Base-by-base conservation (phyloP, 2,797 vertebrate genomes). In the Sternotherus odoratus region DNA sequence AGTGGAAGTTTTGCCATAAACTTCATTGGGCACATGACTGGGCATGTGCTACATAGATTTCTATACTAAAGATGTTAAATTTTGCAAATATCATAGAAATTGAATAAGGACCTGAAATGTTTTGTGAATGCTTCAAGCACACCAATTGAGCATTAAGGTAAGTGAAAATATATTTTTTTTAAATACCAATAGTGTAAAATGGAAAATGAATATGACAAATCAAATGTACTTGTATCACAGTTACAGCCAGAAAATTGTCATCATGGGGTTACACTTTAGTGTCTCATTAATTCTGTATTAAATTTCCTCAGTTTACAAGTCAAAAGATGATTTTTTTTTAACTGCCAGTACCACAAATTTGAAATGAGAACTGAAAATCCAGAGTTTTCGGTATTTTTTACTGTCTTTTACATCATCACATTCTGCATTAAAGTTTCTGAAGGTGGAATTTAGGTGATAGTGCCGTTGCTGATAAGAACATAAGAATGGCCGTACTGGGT, bases 271-370 rank as follows among this genome's bases (percentile, higher is more conserved):
- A 87, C 86, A 95, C 82, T 94, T 87, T 72, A 75, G 74, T 95
- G 74, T 94, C 4, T 48, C 26, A 10, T 75, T 94, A 85, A 85
- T 93, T 94, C 53, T 43, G 79, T 91, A 91, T 75, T 94, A 94
- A 94, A 92, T 77, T 93, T 93, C 48, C 90, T 95, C 93, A 66
- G 87, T 94, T 96, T 94, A 95, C 80, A 90, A 94, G 90, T 94
- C 89, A 94, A 94, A 95, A 94, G 86, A 96, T 82, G 4, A 75
- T 82, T 97, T 97, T 93, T 97, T 93, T 75, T 24, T 94, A 92
- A 93, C 94, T 97, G 93, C 75, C 80, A 66, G 56, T 57, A 84
- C 72, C 15, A 46, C 74, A 5, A 8, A 87, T 87, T 88, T 90
- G 95, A 95, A 95, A 94, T 85, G 66, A 96, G 94, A 94, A 28